A percentile compares a stretch with the other conserved stretches of the same genome.
Conservation (phyloP, 1,140 invertebrate genomes). For the Saxidomus purpurata region DNA sequence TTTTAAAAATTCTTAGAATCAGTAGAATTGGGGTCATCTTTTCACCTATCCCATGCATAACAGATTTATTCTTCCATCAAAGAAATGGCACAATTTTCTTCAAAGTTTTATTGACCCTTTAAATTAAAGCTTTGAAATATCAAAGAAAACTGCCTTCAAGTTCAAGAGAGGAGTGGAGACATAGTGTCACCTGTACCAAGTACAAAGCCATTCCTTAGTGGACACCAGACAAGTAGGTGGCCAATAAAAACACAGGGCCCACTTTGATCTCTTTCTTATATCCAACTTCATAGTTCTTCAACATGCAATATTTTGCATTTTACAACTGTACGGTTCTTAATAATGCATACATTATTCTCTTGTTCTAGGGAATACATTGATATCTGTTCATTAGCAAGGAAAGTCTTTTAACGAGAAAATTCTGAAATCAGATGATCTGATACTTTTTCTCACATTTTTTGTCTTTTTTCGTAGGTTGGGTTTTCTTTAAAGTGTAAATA, state of each 20-base stretch:
- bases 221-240: not conserved
- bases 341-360: not conserved
- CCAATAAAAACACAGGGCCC: not conserved
- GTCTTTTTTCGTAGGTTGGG: not conserved
- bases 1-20: too few relatives aligned
- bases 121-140: not conserved
- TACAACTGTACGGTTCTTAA: not conserved
- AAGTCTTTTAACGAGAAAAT: too few relatives aligned
- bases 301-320: slow-evolving; percentile 17
- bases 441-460: too few relatives aligned
- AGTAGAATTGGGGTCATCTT: too few relatives aligned
- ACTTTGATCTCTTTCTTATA: slow-evolving; percentile 4
- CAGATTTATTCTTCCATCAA: too few relatives aligned
- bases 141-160: not conserved
- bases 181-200: not conserved
- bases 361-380: too few relatives aligned
- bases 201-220: not conserved
- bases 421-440: too few relatives aligned
- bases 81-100: not conserved
- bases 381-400: too few relatives aligned
- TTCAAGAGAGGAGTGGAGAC: not conserved
- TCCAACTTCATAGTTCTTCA: not conserved
- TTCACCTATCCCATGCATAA: too few relatives aligned
- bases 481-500: not conserved
- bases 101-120: not conserved